A percentile compares a stretch with the other conserved stretches of the same genome.
phyloP scores from a whole-genome alignment of 2,113 vertebrate species.

The Dermatemys mawii region DNA sequence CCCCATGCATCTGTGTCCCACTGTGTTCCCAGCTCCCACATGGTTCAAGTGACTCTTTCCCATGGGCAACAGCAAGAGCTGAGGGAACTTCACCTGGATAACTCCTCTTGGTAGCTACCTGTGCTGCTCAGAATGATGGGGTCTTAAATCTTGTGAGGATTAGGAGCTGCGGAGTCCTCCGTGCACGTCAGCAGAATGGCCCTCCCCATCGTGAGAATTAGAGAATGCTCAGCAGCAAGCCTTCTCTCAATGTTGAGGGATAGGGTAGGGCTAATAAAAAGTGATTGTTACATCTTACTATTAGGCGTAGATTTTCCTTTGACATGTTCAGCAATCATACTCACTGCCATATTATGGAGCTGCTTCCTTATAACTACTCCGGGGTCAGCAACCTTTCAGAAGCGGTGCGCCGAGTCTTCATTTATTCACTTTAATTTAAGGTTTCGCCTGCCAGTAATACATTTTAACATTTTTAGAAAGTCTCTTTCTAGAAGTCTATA shows the following conservation, averaged over 20 bases:
- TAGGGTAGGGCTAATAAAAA: rapidly evolving
- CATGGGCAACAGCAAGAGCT: not conserved
- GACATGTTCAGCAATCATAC: not conserved
- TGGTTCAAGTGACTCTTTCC: not conserved
- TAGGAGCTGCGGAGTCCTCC: rapidly evolving
- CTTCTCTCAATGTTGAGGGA: rapidly evolving
- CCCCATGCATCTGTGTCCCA: not conserved
- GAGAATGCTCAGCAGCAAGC: rapidly evolving
- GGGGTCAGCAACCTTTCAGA: too few relatives aligned
- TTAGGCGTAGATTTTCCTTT: not conserved
- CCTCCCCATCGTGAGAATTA: rapidly evolving
- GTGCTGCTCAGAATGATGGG: not conserved
- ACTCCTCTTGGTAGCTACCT: not conserved
- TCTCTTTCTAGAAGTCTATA: too few relatives aligned
- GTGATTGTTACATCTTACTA: rapidly evolving
- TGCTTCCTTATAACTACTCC: not conserved
- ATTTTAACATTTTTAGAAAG: too few relatives aligned
- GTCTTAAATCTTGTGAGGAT: not conserved
- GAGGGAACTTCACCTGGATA: not conserved
- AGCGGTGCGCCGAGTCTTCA: too few relatives aligned
- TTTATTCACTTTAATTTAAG: too few relatives aligned
- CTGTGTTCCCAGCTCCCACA: not conserved
- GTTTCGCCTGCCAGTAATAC: too few relatives aligned
- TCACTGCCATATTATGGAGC: not conserved
- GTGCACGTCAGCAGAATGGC: rapidly evolving